These are phyloP conservation scores for Podiceps cristatus DNA, from an alignment of 2,113 vertebrate species.

Conservation along the genomic window DNA sequence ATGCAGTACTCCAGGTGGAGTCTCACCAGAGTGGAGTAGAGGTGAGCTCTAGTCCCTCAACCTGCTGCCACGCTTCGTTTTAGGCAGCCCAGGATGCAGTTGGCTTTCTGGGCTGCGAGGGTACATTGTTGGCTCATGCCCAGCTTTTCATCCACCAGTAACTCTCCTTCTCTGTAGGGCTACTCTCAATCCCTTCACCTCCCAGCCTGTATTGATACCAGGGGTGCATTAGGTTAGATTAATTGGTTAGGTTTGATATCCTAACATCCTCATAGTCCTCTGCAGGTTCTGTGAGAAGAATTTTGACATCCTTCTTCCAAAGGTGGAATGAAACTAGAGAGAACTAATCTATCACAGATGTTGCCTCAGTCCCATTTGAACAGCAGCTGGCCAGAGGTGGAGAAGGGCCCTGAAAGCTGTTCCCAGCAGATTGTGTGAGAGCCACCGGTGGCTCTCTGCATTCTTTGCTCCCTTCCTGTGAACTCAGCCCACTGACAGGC, in stretches of 20 bases:
- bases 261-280: background rate
- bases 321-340: background rate
- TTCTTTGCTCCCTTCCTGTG: background rate
- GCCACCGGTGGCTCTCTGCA: background rate
- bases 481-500: background rate
- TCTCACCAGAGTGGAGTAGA: background rate
- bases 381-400: background rate
- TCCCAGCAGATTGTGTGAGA: background rate
- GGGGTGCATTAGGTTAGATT: background rate
- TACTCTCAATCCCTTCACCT: background rate
- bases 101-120: background rate
- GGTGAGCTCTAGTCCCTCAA: fast-evolving
- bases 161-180: fast-evolving
- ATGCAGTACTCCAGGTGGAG: background rate
- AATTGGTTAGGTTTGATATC: fast-evolving
- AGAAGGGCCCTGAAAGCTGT: background rate
- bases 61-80: background rate
- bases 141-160: background rate
- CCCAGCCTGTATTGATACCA: no score
- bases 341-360: background rate
- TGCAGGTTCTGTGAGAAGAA: fast-evolving
- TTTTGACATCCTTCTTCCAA: background rate
- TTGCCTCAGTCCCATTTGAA: background rate
- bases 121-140: fast-evolving
- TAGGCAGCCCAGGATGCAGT: fast-evolving